Evolutionary conservation across 1,140 invertebrate genomes (phyloP).

Genomic region (Brachionus plicatilis): DNA sequence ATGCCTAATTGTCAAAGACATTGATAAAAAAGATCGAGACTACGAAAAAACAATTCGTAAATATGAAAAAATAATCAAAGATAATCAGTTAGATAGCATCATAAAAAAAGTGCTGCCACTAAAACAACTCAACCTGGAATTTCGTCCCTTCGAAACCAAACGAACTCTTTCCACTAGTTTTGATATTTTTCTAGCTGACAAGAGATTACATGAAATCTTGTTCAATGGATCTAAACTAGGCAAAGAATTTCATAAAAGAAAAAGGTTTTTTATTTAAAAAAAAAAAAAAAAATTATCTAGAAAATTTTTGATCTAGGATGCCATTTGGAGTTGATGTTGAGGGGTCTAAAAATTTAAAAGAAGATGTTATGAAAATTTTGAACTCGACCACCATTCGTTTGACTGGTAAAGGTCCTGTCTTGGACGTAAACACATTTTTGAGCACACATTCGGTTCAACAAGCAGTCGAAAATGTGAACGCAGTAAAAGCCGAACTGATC

Average conservation of each 20-base stretch:
- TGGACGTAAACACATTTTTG: constrained; percentile 34
- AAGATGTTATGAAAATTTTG: constrained; percentile 21
- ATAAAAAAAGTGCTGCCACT: constrained; percentile 5
- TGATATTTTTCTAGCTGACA: constrained; percentile 31
- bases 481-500: background rate
- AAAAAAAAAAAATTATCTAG: background rate
- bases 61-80: constrained; percentile 29
- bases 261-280: background rate
- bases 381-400: constrained; percentile 23
- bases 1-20: constrained; percentile 38
- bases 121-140: constrained; percentile 23
- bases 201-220: constrained; percentile 17
- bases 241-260: constrained; percentile 23
- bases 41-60: constrained; percentile 34
- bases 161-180: constrained; percentile 17
- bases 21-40: constrained; percentile 32
- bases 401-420: background rate
- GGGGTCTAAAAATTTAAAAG: constrained; percentile 6
- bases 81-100: background rate
- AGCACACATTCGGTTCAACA: background rate
- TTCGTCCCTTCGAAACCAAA: constrained; percentile 27
- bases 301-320: background rate
- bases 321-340: constrained; percentile 30
- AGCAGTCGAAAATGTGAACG: constrained; percentile 33
- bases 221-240: constrained; percentile 30